Evolutionary conservation across 2,113 vertebrate species (phyloP), one percentile per base, ranked within the genome.

Genomic region (Nestor notabilis): DNA sequence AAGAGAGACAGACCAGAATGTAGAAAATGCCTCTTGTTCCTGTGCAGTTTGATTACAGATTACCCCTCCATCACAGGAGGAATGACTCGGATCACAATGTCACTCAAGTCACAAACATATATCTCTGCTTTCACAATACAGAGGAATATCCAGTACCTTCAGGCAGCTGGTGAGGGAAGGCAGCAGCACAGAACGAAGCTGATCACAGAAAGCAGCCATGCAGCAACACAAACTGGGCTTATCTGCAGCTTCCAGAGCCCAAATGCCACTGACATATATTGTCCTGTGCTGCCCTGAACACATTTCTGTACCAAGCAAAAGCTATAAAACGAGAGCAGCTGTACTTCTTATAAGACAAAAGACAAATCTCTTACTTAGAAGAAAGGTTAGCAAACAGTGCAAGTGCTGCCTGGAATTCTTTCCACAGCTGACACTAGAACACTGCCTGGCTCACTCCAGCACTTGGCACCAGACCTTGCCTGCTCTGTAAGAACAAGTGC

Each of bases 171-270:
- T 19, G 27, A 43, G 21, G 56, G 82, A 66, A 44, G 74, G 83
- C 87, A 83, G 68, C 76, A 50, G 70, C 64, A 66, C 55, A 64
- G 37, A 28, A 46, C 0, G 0, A 31, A 27, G 84, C 43, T 63
- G 75, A 1, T 3, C 63, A 64, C 55, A 44, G 37, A 18, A 37
- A 90, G 50, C 58, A 69, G 78, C 65, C 69, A 46, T 1, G 4
- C 61, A 79, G 85, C 66, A 89, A 58, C 64, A 58, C 68, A 20
- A 56, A 52, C 74, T 1, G 16, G 7, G 47, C 63, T 88, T 60
- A 83, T 87, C 91, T 94, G 75, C 29, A 83, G 61, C 78, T 85
- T 58, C 82, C 90, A 95, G 82, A 86, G 16, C 63, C 31, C 58
- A 77, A 75, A 69, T 2, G 31, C 56, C 23, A 7, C 28, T 41